A percentile compares a stretch with the other conserved stretches of the same genome.
Evolutionary conservation across 2,888 invertebrate genomes (phyloP).

Genomic region (Drosophila trichaetosa): DNA sequence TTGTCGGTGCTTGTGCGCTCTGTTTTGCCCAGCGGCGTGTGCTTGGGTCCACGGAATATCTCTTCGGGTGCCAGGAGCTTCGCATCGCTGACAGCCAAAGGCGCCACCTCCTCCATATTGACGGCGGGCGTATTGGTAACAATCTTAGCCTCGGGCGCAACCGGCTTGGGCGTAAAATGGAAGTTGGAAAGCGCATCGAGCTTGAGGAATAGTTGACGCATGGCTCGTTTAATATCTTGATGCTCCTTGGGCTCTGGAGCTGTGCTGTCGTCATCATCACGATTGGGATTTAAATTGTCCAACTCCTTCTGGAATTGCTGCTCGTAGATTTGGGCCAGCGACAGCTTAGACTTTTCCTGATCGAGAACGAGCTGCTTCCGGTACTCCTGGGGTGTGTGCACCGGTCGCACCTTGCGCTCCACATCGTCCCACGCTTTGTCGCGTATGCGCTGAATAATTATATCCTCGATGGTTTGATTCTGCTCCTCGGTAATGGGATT

Average conservation of each 20-base stretch:
- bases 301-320: constrained; percentile 91
- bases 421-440: constrained; percentile 98
- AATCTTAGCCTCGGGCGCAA: constrained; percentile 94
- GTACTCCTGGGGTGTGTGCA: constrained; percentile 92
- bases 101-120: constrained; percentile 97
- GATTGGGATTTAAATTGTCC: constrained; percentile 84
- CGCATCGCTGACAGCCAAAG: constrained; percentile 93
- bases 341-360: constrained; percentile 97
- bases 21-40: constrained; percentile 88
- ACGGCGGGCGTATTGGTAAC: constrained; percentile 96
- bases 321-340: constrained; percentile 97
- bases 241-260: constrained; percentile 90
- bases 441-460: constrained; percentile 96
- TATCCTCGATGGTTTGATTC: constrained; percentile 93
- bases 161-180: constrained; percentile 95
- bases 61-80: constrained; percentile 96
- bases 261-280: constrained; percentile 85
- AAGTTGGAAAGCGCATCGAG: constrained; percentile 97
- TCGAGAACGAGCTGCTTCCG: constrained; percentile 95
- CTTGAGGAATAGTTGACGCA: constrained; percentile 92
- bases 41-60: constrained; percentile 88
- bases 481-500: constrained; percentile 97
- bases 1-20: constrained; percentile 95
- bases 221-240: constrained; percentile 90
- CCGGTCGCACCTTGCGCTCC: constrained; percentile 92